These are phyloP conservation scores for Eremophila alpestris DNA, from an alignment of 2,797 vertebrate species.

Conservation along the genomic window DNA sequence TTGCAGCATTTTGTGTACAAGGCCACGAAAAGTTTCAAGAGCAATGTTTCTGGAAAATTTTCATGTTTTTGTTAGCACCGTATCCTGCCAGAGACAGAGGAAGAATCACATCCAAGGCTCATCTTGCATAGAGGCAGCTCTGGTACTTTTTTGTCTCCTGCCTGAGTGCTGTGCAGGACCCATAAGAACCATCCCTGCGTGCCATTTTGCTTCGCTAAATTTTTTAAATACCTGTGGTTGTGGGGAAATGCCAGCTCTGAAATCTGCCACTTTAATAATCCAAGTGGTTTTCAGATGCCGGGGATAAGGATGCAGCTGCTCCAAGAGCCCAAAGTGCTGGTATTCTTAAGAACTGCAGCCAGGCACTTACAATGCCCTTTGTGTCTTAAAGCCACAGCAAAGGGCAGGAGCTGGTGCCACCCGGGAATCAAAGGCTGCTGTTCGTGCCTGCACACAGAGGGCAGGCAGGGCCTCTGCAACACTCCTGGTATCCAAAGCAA, in stretches of 20 bases:
- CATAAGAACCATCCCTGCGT: background rate
- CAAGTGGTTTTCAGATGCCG: constrained; percentile 48
- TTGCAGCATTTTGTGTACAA: background rate
- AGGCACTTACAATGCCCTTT: constrained; percentile 22
- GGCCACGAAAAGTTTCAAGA: background rate
- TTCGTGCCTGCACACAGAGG: background rate
- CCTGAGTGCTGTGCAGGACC: background rate
- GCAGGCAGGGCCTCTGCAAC: background rate
- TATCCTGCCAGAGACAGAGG: background rate
- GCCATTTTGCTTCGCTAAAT: constrained; percentile 51
- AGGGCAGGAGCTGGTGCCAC: background rate
- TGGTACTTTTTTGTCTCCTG: background rate
- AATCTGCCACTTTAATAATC: constrained; percentile 48
- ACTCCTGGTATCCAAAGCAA: background rate
- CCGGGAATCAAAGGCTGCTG: background rate
- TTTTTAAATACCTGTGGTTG: constrained; percentile 62
- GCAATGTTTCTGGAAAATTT: background rate
- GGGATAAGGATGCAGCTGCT: constrained; percentile 54
- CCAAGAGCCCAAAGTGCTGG: background rate
- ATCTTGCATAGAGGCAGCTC: rapidly evolving
- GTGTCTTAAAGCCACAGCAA: constrained; percentile 50
- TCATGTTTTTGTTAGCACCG: background rate
- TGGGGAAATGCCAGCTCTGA: constrained; percentile 25
- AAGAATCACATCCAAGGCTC: background rate
- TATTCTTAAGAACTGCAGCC: constrained; percentile 53